These are phyloP conservation scores for Ceratosolen solmsi DNA, from an alignment of 1,140 invertebrate species.

Conservation along the genomic window DNA sequence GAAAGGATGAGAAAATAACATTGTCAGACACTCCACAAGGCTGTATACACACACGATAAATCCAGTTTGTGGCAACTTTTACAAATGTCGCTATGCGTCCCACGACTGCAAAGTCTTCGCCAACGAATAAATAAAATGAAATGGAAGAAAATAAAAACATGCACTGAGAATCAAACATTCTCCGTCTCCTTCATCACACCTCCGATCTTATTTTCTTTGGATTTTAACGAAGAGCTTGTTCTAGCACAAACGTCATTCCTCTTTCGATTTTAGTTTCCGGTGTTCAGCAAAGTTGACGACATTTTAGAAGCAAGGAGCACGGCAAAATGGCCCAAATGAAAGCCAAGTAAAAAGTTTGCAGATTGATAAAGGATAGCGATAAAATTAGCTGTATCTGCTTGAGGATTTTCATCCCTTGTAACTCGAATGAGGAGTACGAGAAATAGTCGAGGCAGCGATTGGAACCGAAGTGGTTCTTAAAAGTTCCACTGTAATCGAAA, in stretches of 20 bases:
- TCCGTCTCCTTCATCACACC: not conserved
- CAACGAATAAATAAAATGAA: conserved; percentile 17
- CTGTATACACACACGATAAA: conserved; percentile 33
- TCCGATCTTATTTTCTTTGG: not conserved
- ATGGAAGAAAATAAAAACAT: not conserved
- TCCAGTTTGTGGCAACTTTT: conserved; percentile 34
- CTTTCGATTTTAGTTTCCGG: not conserved
- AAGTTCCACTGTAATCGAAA: conserved; percentile 49
- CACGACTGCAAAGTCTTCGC: not conserved
- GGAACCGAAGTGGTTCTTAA: conserved; percentile 47
- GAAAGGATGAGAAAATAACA: conserved; percentile 38
- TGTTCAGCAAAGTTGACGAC: not conserved
- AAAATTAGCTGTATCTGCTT: conserved; percentile 47
- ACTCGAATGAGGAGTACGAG: conserved; percentile 9
- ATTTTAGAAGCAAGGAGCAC: not conserved
- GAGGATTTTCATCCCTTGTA: conserved; percentile 30
- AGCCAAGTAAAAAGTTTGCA: conserved; percentile 47
- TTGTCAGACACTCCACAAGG: conserved; percentile 8
- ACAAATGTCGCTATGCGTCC: not conserved
- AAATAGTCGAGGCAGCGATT: conserved; percentile 40
- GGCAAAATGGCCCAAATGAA: conserved; percentile 10
- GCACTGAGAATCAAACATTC: not conserved
- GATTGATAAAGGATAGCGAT: conserved; percentile 41
- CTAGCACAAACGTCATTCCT: not conserved
- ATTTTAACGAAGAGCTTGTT: conserved; percentile 32